These are phyloP conservation scores for Melanocharis versteri DNA, from an alignment of 2,113 vertebrate species.

Conservation along the genomic window DNA sequence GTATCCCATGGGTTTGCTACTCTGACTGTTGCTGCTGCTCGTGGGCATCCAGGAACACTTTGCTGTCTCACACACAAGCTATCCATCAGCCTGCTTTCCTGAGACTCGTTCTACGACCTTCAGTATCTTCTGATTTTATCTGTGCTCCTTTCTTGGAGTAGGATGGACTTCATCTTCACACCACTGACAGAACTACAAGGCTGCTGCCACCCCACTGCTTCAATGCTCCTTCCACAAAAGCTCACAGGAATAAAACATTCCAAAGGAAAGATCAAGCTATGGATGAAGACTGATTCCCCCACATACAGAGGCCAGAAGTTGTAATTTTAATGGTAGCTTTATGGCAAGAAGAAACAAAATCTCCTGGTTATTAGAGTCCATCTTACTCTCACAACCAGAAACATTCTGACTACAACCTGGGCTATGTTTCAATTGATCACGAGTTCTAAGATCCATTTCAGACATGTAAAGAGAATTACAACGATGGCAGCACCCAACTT, in stretches of 20 bases:
- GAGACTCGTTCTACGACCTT: background rate
- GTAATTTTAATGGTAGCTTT: background rate
- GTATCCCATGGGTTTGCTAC: background rate
- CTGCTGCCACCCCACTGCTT: background rate
- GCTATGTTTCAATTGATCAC: background rate
- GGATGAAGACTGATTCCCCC: background rate
- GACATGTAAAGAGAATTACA: background rate
- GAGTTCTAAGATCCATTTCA: background rate
- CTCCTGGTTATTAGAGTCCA: background rate
- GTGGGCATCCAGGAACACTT: background rate
- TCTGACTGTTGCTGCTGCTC: background rate
- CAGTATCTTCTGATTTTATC: background rate
- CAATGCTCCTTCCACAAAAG: background rate
- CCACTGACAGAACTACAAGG: background rate
- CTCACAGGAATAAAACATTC: background rate
- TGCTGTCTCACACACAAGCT: background rate
- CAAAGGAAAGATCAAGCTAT: background rate
- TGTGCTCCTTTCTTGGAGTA: background rate
- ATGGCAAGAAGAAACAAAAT: background rate
- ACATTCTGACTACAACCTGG: background rate
- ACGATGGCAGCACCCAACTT: background rate
- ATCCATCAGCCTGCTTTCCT: background rate
- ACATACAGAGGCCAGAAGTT: fast-evolving
- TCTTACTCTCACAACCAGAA: background rate
- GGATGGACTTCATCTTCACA: background rate